These are phyloP conservation scores for Abscondita cerata DNA, from an alignment of 2,888 invertebrate species.

Conservation along the genomic window DNA sequence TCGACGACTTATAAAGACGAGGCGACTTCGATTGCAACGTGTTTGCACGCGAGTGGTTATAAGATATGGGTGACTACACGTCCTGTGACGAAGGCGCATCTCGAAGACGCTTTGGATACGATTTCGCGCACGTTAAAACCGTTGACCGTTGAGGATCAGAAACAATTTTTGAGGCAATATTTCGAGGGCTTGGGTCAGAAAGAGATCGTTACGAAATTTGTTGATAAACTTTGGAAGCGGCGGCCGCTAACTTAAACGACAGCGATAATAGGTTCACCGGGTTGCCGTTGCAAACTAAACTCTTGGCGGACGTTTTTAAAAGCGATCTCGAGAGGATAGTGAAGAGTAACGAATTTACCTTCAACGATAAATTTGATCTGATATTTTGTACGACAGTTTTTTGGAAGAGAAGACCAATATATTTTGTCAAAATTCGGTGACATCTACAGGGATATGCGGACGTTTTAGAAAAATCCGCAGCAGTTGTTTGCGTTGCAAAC, in stretches of 20 bases:
- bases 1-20: neutral
- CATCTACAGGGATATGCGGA: too few relatives aligned
- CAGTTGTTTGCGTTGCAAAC: neutral
- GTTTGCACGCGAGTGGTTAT: neutral
- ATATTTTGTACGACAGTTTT: neutral
- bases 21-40: neutral
- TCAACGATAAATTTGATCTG: neutral
- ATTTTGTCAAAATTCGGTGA: neutral
- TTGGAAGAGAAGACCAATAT: slow-evolving; percentile 2
- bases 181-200: too few relatives aligned
- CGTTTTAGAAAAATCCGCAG: slow-evolving; percentile 10
- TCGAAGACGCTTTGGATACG: neutral
- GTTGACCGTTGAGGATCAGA: neutral
- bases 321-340: neutral
- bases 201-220: too few relatives aligned
- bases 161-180: too few relatives aligned
- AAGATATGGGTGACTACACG: neutral
- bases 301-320: neutral
- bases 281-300: neutral
- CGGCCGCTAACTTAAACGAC: too few relatives aligned
- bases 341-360: too few relatives aligned
- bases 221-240: too few relatives aligned
- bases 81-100: neutral
- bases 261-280: neutral
- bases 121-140: neutral